A percentile compares a stretch with the other conserved stretches of the same genome.
Conservation (phyloP, 2,113 vertebrate genomes). For the Brachypodius melanocephalos region DNA sequence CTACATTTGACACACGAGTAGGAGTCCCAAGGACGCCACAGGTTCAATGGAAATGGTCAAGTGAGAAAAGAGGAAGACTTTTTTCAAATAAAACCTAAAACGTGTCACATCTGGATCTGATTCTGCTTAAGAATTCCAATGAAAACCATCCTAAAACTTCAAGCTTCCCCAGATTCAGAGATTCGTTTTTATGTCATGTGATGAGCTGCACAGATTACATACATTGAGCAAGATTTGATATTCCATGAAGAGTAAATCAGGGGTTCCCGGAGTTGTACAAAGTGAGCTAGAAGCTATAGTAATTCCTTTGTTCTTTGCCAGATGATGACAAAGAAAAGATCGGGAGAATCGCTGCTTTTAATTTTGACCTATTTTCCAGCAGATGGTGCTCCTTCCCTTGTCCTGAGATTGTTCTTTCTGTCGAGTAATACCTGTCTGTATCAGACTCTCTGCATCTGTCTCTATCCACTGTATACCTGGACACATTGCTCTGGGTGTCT, state of each 20-base stretch:
- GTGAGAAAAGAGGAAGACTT: background rate
- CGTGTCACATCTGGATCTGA: background rate
- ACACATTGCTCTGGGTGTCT: background rate
- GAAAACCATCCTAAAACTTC: background rate
- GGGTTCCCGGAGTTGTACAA: background rate
- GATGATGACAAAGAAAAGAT: background rate
- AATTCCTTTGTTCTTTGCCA: background rate
- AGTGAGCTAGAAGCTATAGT: background rate
- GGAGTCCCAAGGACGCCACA: background rate
- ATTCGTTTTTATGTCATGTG: background rate
- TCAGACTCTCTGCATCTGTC: background rate
- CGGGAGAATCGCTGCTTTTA: background rate
- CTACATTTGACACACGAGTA: background rate
- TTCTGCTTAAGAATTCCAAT: background rate
- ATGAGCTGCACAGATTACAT: background rate
- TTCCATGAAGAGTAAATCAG: background rate
- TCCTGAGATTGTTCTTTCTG: background rate
- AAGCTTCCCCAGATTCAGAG: background rate
- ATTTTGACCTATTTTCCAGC: background rate
- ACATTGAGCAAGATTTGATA: background rate
- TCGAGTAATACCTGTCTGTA: fast-evolving
- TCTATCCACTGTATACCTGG: background rate
- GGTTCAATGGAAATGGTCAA: background rate
- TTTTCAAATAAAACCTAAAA: background rate
- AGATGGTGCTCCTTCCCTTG: slow-evolving; percentile 66